Conservation (phyloP, 2,888 invertebrate species). For the Tipula confusa region DNA sequence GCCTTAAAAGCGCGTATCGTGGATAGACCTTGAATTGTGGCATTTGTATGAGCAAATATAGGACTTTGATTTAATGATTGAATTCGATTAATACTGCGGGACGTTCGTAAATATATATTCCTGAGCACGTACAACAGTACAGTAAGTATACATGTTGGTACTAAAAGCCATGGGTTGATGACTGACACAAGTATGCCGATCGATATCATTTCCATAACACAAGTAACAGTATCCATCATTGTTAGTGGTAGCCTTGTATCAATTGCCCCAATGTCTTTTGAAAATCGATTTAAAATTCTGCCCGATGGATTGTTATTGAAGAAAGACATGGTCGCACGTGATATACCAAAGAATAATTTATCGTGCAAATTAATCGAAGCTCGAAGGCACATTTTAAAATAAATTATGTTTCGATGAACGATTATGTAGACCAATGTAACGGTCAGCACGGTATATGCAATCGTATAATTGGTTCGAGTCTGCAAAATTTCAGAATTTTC, state of each 20-base stretch:
- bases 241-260: constrained; percentile 59
- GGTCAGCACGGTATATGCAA: constrained; percentile 44
- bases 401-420: constrained; percentile 58
- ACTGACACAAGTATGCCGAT: constrained; percentile 61
- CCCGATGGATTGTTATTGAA: constrained; percentile 72
- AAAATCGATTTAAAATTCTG: constrained; percentile 68
- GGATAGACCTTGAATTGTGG: constrained; percentile 69
- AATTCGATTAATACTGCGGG: constrained; percentile 53
- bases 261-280: constrained; percentile 67
- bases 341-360: constrained; percentile 69
- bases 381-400: constrained; percentile 68
- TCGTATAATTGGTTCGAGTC: constrained; percentile 41
- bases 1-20: constrained; percentile 70
- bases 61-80: constrained; percentile 61
- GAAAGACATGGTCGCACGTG: constrained; percentile 68
- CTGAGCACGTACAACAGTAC: constrained; percentile 58
- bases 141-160: constrained; percentile 58
- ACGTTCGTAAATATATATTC: constrained; percentile 53
- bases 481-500: not conserved
- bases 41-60: constrained; percentile 69
- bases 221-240: constrained; percentile 55
- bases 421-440: constrained; percentile 48
- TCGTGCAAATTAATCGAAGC: constrained; percentile 74
- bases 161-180: constrained; percentile 58
- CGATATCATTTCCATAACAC: constrained; percentile 45